phyloP scores from a whole-genome alignment of 2,888 invertebrate genomes.

The Nasonovia ribisnigri region DNA sequence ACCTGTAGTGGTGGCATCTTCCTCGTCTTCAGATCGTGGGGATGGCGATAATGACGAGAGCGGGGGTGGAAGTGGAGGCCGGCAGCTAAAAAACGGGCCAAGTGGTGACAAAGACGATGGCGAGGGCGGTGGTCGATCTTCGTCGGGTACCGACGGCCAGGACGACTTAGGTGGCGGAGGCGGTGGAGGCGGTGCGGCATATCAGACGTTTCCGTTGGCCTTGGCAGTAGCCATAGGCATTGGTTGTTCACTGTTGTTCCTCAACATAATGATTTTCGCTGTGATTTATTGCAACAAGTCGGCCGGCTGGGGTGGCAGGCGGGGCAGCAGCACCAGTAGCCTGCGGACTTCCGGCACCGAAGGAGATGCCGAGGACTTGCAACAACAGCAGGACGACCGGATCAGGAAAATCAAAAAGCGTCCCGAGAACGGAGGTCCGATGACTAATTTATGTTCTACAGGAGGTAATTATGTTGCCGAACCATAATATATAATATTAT shows the following conservation, averaged over 20 bases:
- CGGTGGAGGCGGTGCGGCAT: slow-evolving; percentile 80
- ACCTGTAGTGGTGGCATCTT: slow-evolving; percentile 69
- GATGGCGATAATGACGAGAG: slow-evolving; percentile 66
- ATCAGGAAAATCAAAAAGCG: slow-evolving; percentile 66
- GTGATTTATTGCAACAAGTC: slow-evolving; percentile 85
- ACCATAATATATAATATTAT: neutral
- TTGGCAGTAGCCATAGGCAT: slow-evolving; percentile 94
- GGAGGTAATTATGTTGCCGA: slow-evolving; percentile 67
- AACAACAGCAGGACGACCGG: slow-evolving; percentile 68
- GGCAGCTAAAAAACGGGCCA: neutral
- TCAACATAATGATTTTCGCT: slow-evolving; percentile 87
- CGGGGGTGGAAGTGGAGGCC: neutral
- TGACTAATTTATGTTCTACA: slow-evolving; percentile 68
- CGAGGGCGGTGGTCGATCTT: slow-evolving; percentile 67
- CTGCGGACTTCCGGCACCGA: slow-evolving; percentile 69
- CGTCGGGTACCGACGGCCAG: slow-evolving; percentile 69
- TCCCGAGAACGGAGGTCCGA: slow-evolving; percentile 68
- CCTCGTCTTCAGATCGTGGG: slow-evolving; percentile 69
- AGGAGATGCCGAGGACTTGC: slow-evolving; percentile 70
- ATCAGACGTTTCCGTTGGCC: slow-evolving; percentile 91
- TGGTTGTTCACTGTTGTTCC: slow-evolving; percentile 84
- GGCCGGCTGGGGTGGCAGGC: slow-evolving; percentile 69
- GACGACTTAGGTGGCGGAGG: slow-evolving; percentile 72
- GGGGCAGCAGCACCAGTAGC: slow-evolving; percentile 70
- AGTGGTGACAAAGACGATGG: slow-evolving; percentile 62